These are phyloP conservation scores for Chloroceryle aenea DNA, from an alignment of 2,113 vertebrate genomes.

Conservation along the genomic window DNA sequence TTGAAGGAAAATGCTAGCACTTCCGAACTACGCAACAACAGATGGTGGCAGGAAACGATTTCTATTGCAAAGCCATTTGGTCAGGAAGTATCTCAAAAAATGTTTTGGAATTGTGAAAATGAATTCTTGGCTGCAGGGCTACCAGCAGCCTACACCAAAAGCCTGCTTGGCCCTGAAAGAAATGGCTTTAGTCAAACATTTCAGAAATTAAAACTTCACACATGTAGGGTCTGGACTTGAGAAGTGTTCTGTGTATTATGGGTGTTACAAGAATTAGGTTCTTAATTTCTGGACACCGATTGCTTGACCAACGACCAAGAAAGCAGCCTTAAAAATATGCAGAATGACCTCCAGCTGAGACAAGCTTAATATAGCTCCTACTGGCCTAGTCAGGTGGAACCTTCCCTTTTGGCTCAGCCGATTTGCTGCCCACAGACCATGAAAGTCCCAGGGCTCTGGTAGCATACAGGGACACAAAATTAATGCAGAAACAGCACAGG, in stretches of 20 bases:
- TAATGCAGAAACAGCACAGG: slow-evolving; percentile 1
- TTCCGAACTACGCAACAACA: background rate
- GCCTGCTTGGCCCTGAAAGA: background rate
- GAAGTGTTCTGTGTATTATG: background rate
- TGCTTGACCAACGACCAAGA: slow-evolving; percentile 51
- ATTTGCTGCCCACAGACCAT: slow-evolving; percentile 67
- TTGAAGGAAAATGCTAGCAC: slow-evolving; percentile 30
- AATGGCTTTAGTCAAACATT: background rate
- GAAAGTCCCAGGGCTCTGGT: slow-evolving; percentile 53
- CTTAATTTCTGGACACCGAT: slow-evolving; percentile 27
- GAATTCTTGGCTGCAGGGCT: slow-evolving; percentile 29
- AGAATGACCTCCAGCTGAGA: slow-evolving; percentile 68
- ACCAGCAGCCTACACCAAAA: background rate
- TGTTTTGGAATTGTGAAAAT: slow-evolving; percentile 51
- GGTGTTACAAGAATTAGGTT: background rate
- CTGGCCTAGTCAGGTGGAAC: slow-evolving; percentile 65
- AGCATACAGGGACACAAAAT: slow-evolving; percentile 11
- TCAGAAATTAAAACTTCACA: background rate
- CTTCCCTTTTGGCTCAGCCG: slow-evolving; percentile 60
- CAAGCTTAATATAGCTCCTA: slow-evolving; percentile 66
- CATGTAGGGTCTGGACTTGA: background rate
- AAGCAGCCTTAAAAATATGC: slow-evolving; percentile 60
- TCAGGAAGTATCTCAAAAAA: slow-evolving; percentile 27
- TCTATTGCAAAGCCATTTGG: slow-evolving; percentile 17
- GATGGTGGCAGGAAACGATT: slow-evolving; percentile 26